phyloP scores from a whole-genome alignment of 2,113 vertebrate genomes.

The Pteropus alecto region DNA sequence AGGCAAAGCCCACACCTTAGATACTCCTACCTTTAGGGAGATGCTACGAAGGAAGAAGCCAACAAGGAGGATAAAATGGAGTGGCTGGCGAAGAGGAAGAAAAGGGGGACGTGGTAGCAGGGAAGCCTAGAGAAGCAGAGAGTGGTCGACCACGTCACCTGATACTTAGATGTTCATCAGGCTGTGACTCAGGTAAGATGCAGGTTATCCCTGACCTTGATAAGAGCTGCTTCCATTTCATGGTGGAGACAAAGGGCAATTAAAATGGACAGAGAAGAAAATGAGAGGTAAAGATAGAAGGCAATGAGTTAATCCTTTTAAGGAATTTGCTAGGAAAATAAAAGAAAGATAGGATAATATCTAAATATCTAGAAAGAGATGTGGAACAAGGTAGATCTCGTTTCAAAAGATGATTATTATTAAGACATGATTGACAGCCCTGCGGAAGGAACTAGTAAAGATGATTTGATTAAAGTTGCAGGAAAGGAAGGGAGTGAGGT shows the following conservation, averaged over 20 bases:
- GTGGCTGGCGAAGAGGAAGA: background rate
- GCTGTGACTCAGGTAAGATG: background rate
- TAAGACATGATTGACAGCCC: background rate
- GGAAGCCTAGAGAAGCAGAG: background rate
- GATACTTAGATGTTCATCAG: background rate
- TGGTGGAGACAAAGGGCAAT: background rate
- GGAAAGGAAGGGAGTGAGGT: background rate
- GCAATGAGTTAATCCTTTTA: background rate
- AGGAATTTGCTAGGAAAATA: background rate
- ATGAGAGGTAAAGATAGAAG: background rate
- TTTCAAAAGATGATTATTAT: background rate
- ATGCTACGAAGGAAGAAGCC: background rate
- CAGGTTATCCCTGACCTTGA: background rate
- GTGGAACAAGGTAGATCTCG: background rate
- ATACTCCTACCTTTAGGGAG: background rate
- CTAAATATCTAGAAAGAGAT: background rate
- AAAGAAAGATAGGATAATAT: background rate
- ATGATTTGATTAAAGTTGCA: background rate
- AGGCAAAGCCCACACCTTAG: background rate
- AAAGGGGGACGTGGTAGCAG: rapidly evolving
- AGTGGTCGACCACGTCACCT: background rate
- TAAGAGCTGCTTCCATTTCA: background rate
- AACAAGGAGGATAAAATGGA: background rate
- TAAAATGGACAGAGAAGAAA: background rate
- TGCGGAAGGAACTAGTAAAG: background rate